Evolutionary conservation across 2,888 invertebrate genomes (phyloP).

Genomic region (Dasysyrphus tricinctus): DNA sequence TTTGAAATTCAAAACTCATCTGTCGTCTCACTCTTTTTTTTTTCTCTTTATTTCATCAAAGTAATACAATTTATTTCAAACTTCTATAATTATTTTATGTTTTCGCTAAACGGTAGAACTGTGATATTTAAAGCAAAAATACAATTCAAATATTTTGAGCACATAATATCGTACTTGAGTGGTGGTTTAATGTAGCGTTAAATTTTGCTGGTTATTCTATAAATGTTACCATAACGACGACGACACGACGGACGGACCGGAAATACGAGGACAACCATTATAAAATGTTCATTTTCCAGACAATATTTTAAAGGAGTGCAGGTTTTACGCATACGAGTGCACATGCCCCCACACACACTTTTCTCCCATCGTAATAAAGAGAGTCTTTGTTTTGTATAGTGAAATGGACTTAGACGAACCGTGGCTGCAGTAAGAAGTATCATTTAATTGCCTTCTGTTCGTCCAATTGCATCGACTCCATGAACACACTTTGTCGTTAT

Average conservation of each 20-base stretch:
- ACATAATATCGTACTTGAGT: neutral
- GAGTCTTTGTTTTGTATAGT: conserved; percentile 16
- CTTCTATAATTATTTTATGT: neutral
- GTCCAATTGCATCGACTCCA: conserved; percentile 58
- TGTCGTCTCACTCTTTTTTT: neutral
- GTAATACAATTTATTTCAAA: neutral
- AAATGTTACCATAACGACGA: conserved; percentile 14
- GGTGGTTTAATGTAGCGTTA: conserved; percentile 28
- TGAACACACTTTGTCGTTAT: conserved; percentile 48
- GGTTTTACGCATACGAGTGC: conserved; percentile 23
- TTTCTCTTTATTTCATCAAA: neutral
- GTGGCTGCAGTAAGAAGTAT: conserved; percentile 55
- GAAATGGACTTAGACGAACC: conserved; percentile 14
- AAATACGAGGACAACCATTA: conserved; percentile 17
- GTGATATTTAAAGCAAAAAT: neutral
- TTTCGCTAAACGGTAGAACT: neutral
- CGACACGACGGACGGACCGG: conserved; percentile 9
- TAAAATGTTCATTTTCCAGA: conserved; percentile 13
- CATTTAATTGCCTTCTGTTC: conserved; percentile 67
- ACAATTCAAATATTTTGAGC: conserved; percentile 14
- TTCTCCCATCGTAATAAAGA: neutral
- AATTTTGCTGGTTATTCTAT: conserved; percentile 28
- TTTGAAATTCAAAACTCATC: neutral
- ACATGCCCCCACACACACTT: neutral
- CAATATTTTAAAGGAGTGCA: conserved; percentile 2